phyloP scores from a whole-genome alignment of 2,797 vertebrate species.

The Periparus ater region DNA sequence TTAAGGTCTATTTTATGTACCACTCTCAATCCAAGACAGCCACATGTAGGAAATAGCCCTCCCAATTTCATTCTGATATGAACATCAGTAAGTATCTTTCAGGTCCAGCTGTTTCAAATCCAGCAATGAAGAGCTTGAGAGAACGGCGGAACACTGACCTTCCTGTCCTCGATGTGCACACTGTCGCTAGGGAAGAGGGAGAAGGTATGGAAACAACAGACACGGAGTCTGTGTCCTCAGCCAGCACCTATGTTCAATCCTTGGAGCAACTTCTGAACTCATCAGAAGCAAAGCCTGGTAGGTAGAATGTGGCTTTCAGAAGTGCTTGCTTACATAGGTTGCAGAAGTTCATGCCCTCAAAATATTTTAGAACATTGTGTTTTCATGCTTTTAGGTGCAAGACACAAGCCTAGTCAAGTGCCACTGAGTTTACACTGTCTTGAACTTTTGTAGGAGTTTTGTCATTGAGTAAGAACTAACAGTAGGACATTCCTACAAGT shows the following conservation, averaged over 20 bases:
- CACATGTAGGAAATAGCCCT: background rate
- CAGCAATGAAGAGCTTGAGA: slow-evolving; percentile 74
- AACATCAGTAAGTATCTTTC: slow-evolving; percentile 7
- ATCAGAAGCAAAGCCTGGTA: slow-evolving; percentile 84
- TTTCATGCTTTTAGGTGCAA: background rate
- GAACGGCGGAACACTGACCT: slow-evolving; percentile 83
- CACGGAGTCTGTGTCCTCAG: slow-evolving; percentile 83
- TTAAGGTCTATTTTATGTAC: background rate
- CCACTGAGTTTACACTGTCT: background rate
- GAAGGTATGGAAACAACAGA: slow-evolving; percentile 98
- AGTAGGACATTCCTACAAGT: background rate
- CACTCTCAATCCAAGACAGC: background rate
- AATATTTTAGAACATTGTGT: background rate
- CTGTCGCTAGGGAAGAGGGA: slow-evolving; percentile 89
- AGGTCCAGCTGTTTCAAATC: slow-evolving; percentile 78
- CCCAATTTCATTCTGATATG: background rate
- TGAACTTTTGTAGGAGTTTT: background rate
- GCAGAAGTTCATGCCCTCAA: background rate
- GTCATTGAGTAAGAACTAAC: background rate
- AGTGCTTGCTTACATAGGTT: background rate
- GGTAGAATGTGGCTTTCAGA: slow-evolving; percentile 33
- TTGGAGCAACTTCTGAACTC: slow-evolving; percentile 92
- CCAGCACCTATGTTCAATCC: slow-evolving; percentile 79
- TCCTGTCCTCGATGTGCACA: slow-evolving; percentile 83
- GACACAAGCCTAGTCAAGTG: background rate